Percentiles rank a stretch among this genome's conserved stretches.
phyloP scores from a whole-genome alignment of 2,113 vertebrate species.

The Lasiurus cinereus region DNA sequence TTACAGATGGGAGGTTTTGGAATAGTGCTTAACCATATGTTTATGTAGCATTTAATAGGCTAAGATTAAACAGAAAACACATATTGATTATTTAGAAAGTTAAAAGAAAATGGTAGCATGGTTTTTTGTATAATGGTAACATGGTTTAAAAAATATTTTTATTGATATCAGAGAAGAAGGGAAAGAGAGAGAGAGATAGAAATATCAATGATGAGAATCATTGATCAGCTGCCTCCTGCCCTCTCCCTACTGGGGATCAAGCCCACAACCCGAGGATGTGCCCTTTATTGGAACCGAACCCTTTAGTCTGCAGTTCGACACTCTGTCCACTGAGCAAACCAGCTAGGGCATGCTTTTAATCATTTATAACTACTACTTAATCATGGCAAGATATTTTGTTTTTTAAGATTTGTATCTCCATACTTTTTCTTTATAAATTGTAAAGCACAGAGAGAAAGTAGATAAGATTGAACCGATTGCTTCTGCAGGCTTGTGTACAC shows the following conservation, averaged over 20 bases:
- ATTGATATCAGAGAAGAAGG: no score
- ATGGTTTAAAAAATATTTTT: not conserved
- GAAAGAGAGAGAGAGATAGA: no score
- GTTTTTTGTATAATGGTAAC: not conserved
- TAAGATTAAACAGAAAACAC: conserved; percentile 17
- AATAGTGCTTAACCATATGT: not conserved
- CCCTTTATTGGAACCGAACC: no score
- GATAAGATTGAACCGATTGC: not conserved
- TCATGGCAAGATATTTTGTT: not conserved
- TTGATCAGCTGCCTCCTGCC: no score
- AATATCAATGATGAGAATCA: no score
- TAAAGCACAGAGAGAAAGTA: not conserved
- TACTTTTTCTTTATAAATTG: conserved; percentile 41
- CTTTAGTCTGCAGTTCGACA: no score
- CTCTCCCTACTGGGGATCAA: no score
- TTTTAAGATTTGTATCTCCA: conserved; percentile 57
- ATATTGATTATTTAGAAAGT: conserved; percentile 45
- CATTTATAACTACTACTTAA: conserved; percentile 41
- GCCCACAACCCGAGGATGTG: no score
- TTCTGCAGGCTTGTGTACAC: conserved; percentile 6
- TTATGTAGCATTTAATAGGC: conserved; percentile 3
- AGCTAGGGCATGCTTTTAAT: not conserved
- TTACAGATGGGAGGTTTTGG: conserved; percentile 25
- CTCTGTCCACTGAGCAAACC: no score
- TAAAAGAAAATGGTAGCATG: not conserved